Percentiles rank a stretch among this genome's conserved stretches.
Evolutionary conservation across 2,113 vertebrate genomes (phyloP).

Genomic region (Macrotis lagotis): DNA sequence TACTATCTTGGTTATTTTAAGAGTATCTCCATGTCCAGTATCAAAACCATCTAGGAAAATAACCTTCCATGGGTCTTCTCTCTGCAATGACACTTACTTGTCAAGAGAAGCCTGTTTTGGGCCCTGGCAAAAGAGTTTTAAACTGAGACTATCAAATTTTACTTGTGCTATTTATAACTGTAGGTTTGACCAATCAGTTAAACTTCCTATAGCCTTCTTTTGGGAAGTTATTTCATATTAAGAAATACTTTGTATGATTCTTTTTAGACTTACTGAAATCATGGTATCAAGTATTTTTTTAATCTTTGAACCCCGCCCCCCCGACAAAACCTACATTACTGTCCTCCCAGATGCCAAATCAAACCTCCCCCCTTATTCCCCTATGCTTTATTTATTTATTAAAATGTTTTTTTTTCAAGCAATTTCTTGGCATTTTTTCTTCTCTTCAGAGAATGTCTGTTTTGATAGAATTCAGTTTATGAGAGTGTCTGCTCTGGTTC

Average conservation of each 20-base stretch:
- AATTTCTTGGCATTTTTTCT: conserved; percentile 38
- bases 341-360: conserved; percentile 61
- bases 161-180: not conserved
- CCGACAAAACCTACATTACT: conserved; percentile 17
- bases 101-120: not conserved
- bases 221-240: conserved; percentile 46
- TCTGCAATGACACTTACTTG: not conserved
- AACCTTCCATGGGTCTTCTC: not conserved
- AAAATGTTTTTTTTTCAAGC: not conserved
- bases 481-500: conserved; percentile 59
- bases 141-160: not conserved
- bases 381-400: not conserved
- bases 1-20: not conserved
- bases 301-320: conserved; percentile 50
- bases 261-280: conserved; percentile 57
- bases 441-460: conserved; percentile 16
- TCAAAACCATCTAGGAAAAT: not conserved
- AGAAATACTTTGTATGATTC: conserved; percentile 34
- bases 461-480: conserved; percentile 46
- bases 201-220: not conserved
- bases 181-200: not conserved
- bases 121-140: not conserved
- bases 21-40: not conserved
- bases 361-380: not conserved
- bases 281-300: conserved; percentile 45